phyloP scores from a whole-genome alignment of 2,888 invertebrate species.

The Galeopsomyia nigrocyanea region DNA sequence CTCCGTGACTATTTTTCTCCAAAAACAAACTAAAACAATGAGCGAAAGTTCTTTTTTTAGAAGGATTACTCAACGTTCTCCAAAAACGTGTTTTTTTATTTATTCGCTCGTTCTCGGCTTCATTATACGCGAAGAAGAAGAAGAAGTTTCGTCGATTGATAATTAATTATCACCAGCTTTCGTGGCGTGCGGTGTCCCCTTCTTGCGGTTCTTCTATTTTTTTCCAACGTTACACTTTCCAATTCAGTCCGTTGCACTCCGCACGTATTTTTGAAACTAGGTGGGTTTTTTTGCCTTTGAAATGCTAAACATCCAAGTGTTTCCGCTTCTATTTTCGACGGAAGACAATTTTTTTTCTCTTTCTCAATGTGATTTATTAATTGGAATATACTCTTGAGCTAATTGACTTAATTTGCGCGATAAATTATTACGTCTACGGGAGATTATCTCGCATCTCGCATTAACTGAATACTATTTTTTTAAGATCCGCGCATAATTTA shows the following conservation, averaged over 20 bases:
- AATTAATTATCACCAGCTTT: slow-evolving; percentile 53
- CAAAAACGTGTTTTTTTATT: too few species aligned
- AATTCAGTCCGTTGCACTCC: background rate
- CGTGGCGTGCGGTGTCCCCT: background rate
- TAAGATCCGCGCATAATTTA: too few species aligned
- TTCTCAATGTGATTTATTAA: too few species aligned
- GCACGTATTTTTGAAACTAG: slow-evolving; percentile 14
- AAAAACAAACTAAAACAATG: slow-evolving; percentile 15
- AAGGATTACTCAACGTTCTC: too few species aligned
- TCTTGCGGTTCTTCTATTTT: background rate
- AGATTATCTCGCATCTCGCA: too few species aligned
- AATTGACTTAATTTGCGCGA: too few species aligned
- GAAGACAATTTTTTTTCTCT: too few species aligned
- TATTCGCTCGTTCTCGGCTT: too few species aligned
- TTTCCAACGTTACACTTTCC: background rate
- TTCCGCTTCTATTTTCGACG: too few species aligned
- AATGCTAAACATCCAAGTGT: slow-evolving; percentile 19
- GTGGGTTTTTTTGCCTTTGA: background rate
- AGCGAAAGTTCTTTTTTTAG: background rate
- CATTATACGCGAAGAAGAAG: background rate
- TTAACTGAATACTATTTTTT: too few species aligned
- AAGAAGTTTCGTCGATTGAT: slow-evolving; percentile 52
- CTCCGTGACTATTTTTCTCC: slow-evolving; percentile 10
- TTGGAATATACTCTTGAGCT: too few species aligned
- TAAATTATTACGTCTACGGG: too few species aligned